Conservation (phyloP, 2,888 invertebrate genomes). For the Pterobdella sp. region DNA sequence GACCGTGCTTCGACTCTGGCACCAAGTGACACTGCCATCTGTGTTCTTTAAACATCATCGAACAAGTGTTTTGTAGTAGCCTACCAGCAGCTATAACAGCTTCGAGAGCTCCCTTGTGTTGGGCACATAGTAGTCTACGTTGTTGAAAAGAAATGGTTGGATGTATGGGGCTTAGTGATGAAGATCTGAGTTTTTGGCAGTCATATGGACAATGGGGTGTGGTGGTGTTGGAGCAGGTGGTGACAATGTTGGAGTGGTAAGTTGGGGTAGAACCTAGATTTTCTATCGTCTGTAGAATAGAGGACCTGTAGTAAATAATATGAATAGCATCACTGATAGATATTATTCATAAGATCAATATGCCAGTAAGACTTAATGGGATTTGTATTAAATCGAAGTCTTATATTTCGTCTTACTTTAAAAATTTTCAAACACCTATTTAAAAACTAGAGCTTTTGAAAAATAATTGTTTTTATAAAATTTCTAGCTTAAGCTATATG, state of each 20-base stretch:
- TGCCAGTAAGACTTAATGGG: too few species aligned
- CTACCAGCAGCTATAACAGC: neutral
- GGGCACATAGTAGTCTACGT: neutral
- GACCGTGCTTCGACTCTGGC: neutral
- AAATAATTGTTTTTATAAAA: too few species aligned
- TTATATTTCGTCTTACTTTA: too few species aligned
- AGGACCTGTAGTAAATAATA: neutral
- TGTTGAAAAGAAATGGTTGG: neutral
- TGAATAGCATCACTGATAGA: neutral
- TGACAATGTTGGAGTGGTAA: neutral
- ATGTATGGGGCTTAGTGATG: neutral
- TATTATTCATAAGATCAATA: too few species aligned
- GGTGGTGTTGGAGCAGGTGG: neutral
- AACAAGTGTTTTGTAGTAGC: neutral
- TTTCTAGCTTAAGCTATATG: too few species aligned
- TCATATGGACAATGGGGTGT: neutral
- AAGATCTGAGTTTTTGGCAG: constrained; percentile 3
- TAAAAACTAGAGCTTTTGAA: too few species aligned
- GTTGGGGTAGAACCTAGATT: neutral
- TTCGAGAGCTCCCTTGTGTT: neutral
- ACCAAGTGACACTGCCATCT: constrained; percentile 3
- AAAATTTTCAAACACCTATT: too few species aligned
- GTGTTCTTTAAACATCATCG: neutral
- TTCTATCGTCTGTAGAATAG: neutral
- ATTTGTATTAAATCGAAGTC: too few species aligned